Evolutionary conservation across 2,888 invertebrate genomes (phyloP).

Genomic region (Drosophila greeni): DNA sequence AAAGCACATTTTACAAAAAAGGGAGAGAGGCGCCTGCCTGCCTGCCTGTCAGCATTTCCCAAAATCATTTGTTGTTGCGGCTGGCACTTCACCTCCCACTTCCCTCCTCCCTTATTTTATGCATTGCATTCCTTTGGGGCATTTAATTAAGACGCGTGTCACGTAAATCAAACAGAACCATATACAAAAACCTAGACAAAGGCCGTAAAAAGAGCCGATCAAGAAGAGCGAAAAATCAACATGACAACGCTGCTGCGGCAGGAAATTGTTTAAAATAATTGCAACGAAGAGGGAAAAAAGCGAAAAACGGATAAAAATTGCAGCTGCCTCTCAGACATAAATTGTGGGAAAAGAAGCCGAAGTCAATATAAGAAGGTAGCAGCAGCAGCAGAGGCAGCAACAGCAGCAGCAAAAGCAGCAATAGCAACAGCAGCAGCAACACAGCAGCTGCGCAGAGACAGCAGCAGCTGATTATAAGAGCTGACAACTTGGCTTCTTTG

Average conservation of each 20-base stretch:
- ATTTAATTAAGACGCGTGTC: slow-evolving; percentile 59
- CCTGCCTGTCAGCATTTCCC: slow-evolving; percentile 50
- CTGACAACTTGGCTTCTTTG: slow-evolving; percentile 9
- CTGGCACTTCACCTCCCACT: slow-evolving; percentile 9
- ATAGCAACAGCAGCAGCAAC: not conserved
- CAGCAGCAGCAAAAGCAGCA: slow-evolving; percentile 15
- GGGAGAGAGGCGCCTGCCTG: slow-evolving; percentile 37
- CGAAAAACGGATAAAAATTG: slow-evolving; percentile 29
- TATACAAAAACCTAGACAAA: slow-evolving; percentile 42
- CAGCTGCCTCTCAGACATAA: slow-evolving; percentile 41
- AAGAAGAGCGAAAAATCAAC: slow-evolving; percentile 36
- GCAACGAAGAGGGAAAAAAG: slow-evolving; percentile 43
- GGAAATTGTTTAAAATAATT: slow-evolving; percentile 71
- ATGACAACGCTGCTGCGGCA: slow-evolving; percentile 45
- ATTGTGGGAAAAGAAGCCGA: slow-evolving; percentile 22
- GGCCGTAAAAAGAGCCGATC: slow-evolving; percentile 45
- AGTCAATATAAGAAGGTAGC: slow-evolving; percentile 31
- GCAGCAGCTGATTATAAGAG: slow-evolving; percentile 22
- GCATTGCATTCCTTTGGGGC: slow-evolving; percentile 43
- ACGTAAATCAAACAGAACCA: slow-evolving; percentile 60
- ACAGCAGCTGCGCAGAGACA: slow-evolving; percentile 47
- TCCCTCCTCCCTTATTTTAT: not conserved
- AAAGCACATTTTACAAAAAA: slow-evolving; percentile 6
- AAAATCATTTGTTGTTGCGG: slow-evolving; percentile 55
- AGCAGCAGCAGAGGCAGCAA: slow-evolving; percentile 27